Conservation (phyloP, 2,113 vertebrate species). For the Corythornis madagascariensis region DNA sequence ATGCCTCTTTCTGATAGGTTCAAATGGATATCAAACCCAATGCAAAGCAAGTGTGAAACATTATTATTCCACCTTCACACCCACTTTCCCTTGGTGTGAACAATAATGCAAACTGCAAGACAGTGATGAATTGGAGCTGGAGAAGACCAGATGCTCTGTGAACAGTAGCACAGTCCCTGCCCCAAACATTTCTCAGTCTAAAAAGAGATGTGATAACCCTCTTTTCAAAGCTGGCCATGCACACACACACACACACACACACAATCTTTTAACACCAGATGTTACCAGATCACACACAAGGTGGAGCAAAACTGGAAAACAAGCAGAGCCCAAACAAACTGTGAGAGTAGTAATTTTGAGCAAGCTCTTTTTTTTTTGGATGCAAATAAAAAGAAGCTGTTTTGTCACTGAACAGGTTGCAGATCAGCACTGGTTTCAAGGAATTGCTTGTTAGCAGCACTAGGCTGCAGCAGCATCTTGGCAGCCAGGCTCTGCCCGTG, state of each 20-base stretch:
- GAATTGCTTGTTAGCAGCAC: fast-evolving
- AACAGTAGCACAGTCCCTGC: neutral
- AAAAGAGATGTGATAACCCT: neutral
- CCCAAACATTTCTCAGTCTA: neutral
- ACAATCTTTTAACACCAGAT: fast-evolving
- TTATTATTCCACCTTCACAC: slow-evolving; percentile 66
- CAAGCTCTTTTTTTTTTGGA: neutral
- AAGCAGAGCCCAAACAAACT: neutral
- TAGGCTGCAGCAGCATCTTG: fast-evolving
- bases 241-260: neutral
- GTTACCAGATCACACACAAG: neutral
- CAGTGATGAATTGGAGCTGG: slow-evolving; percentile 64
- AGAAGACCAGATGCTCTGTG: slow-evolving; percentile 50
- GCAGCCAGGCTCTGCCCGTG: neutral
- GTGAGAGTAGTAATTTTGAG: fast-evolving
- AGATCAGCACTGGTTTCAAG: neutral
- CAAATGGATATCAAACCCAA: neutral
- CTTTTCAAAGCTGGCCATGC: neutral
- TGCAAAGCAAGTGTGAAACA: slow-evolving; percentile 45
- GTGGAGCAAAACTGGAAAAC: fast-evolving
- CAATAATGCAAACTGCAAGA: slow-evolving; percentile 41
- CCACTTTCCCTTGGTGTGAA: slow-evolving; percentile 38
- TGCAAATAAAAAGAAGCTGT: neutral
- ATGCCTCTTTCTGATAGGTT: neutral
- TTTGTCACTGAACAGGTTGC: fast-evolving